phyloP scores from a whole-genome alignment of 2,888 invertebrate species.

The Mythimna pallens region DNA sequence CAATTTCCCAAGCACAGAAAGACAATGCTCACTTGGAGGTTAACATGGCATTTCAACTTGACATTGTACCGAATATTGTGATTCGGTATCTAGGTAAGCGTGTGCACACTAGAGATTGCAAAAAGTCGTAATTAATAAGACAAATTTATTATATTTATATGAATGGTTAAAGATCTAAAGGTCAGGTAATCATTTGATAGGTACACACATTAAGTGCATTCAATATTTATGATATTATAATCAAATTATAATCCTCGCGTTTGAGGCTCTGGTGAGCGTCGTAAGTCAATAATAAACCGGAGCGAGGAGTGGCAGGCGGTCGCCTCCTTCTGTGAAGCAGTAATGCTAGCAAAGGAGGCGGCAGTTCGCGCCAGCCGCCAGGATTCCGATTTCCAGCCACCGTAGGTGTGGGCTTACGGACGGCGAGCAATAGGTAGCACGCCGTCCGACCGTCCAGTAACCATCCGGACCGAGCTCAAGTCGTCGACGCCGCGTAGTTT shows the following conservation, averaged over 20 bases:
- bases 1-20: conserved; percentile 69
- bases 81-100: conserved; percentile 31
- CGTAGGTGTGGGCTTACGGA: too few relatives aligned
- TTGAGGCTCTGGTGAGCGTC: neutral
- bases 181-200: neutral
- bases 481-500: too few relatives aligned
- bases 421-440: too few relatives aligned
- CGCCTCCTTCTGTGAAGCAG: too few relatives aligned
- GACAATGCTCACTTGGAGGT: conserved; percentile 72
- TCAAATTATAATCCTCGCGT: neutral
- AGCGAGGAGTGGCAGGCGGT: too few relatives aligned
- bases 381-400: too few relatives aligned
- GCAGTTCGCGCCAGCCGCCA: too few relatives aligned
- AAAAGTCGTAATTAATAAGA: conserved; percentile 11
- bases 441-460: too few relatives aligned
- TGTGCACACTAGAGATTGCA: conserved; percentile 29
- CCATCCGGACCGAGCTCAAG: too few relatives aligned
- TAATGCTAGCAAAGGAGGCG: too few relatives aligned
- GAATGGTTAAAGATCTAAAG: neutral
- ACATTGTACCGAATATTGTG: conserved; percentile 71
- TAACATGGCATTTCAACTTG: conserved; percentile 71
- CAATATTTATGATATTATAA: neutral
- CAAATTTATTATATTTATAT: neutral
- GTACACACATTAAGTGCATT: neutral
- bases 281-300: neutral